These are phyloP conservation scores for Xestia sexstrigata DNA, from an alignment of 2,888 invertebrate species.

Conservation along the genomic window DNA sequence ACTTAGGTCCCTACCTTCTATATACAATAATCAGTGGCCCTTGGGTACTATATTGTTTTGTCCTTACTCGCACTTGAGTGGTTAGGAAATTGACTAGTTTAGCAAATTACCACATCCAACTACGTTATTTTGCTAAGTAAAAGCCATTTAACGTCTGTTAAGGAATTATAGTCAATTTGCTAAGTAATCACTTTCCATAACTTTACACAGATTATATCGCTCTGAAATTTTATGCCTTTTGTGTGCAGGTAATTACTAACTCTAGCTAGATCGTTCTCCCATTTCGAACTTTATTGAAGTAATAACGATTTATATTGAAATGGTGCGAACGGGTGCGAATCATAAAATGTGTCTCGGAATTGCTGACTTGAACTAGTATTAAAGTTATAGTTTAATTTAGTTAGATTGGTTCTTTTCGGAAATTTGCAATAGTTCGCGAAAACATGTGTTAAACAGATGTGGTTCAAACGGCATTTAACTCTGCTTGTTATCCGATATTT, in stretches of 20 bases:
- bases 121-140: neutral
- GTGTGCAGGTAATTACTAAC: constrained; percentile 15
- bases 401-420: constrained; percentile 23
- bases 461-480: neutral
- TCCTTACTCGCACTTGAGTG: neutral
- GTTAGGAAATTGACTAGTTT: neutral
- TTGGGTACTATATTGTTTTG: neutral
- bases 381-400: constrained; percentile 35
- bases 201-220: neutral
- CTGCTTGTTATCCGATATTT: neutral
- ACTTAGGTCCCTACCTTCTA: too few species aligned
- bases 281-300: constrained; percentile 23
- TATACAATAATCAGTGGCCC: neutral
- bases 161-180: neutral
- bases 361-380: constrained; percentile 12
- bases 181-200: neutral
- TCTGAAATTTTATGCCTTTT: neutral
- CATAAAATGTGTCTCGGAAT: constrained; percentile 42
- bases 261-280: constrained; percentile 45
- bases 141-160: neutral
- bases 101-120: neutral
- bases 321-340: constrained; percentile 33
- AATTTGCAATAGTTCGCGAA: constrained; percentile 10
- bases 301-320: constrained; percentile 41
- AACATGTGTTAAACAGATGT: constrained; percentile 45